Conservation (phyloP, 2,797 vertebrate genomes). For the Spheniscus humboldti region DNA sequence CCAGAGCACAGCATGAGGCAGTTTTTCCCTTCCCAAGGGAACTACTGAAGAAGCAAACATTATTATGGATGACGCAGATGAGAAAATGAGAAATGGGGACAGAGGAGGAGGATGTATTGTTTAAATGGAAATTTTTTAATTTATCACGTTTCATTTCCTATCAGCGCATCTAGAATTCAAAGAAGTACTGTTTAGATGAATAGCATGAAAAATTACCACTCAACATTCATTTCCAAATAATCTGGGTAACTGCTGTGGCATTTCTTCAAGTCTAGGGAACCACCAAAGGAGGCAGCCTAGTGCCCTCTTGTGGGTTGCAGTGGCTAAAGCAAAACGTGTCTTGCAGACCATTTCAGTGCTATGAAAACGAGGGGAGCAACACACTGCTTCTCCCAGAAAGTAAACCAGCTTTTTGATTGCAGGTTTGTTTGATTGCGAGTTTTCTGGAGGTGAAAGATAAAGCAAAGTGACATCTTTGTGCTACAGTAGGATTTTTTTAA, state of each 20-base stretch:
- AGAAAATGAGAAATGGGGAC: not conserved
- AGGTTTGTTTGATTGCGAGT: not conserved
- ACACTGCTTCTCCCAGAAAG: rapidly evolving
- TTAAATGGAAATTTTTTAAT: not conserved
- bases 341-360: too few species aligned
- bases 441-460: too few species aligned
- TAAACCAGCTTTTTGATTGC: not conserved
- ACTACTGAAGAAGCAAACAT: not conserved
- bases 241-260: not conserved
- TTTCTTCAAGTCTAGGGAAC: not conserved
- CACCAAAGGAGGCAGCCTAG: not conserved
- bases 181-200: not conserved
- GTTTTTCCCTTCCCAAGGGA: not conserved
- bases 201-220: not conserved
- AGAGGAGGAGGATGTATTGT: not conserved
- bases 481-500: rapidly evolving
- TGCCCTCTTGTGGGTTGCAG: not conserved
- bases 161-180: not conserved
- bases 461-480: rapidly evolving
- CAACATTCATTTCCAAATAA: not conserved
- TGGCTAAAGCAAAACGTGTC: rapidly evolving
- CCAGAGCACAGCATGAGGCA: not conserved
- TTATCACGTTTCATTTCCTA: rapidly evolving
- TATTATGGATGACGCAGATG: not conserved
- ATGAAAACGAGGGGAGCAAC: not conserved